phyloP scores from a whole-genome alignment of 2,797 vertebrate species.

The Phoeniculus purpureus region DNA sequence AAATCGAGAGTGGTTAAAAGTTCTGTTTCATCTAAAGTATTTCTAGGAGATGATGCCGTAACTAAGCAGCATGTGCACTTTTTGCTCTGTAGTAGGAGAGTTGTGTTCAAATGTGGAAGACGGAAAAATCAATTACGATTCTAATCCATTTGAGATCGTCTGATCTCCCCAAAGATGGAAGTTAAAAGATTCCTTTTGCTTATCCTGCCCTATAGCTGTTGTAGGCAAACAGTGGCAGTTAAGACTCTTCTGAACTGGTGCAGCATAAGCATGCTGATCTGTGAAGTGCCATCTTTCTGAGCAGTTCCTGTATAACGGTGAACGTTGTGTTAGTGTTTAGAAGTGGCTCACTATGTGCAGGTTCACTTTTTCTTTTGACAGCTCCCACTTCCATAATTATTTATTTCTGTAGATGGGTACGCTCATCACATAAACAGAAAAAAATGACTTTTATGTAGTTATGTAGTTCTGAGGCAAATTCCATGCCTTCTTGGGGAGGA shows the following conservation, averaged over 20 bases:
- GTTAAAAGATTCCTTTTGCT: conserved; percentile 12
- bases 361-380: neutral
- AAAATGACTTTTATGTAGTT: neutral
- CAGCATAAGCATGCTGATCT: neutral
- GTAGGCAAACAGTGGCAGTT: neutral
- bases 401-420: neutral
- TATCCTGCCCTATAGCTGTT: neutral
- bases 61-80: neutral
- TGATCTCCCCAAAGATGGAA: no score
- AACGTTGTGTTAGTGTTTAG: neutral
- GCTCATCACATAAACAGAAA: neutral
- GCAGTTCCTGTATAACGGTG: neutral
- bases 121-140: neutral
- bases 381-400: neutral
- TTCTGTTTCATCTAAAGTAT: neutral
- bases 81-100: neutral
- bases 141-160: neutral
- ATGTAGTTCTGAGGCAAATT: neutral
- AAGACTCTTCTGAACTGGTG: neutral
- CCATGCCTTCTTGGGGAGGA: neutral
- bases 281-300: neutral
- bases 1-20: neutral
- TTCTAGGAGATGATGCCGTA: neutral
- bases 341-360: neutral
- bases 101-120: neutral